Percentiles rank a stretch among this genome's conserved stretches.
Evolutionary conservation across 2,113 vertebrate species (phyloP).

Genomic region (Panthera uncia): DNA sequence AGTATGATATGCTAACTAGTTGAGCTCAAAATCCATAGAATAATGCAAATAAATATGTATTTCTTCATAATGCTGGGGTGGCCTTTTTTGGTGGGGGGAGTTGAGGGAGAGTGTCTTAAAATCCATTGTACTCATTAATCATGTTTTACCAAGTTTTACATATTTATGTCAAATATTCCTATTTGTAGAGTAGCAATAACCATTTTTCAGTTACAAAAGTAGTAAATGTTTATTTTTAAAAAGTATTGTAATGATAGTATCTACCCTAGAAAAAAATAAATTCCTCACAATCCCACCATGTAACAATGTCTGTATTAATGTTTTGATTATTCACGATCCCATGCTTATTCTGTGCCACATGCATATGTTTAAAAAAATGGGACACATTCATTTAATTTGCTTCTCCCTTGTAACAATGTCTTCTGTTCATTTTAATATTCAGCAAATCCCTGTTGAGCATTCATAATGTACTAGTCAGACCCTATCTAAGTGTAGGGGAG

Average conservation of each 20-base stretch:
- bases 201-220: slow-evolving; percentile 28
- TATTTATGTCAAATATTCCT: slow-evolving; percentile 27
- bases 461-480: not conserved
- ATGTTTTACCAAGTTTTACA: slow-evolving; percentile 12
- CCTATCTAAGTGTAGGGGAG: not conserved
- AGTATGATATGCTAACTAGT: not conserved
- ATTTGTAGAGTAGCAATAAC: not conserved
- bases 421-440: not conserved
- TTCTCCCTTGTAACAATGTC: not conserved
- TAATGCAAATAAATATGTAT: not conserved
- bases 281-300: not conserved
- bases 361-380: not conserved
- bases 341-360: not conserved
- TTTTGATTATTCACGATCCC: not conserved
- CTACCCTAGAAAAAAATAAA: slow-evolving; percentile 3
- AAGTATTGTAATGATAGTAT: not conserved
- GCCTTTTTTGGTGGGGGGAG: not conserved
- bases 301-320: not conserved
- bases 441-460: not conserved
- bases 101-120: not conserved
- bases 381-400: not conserved
- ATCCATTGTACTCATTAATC: not conserved
- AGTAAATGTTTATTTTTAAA: not conserved
- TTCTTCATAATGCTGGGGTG: not conserved
- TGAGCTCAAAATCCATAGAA: slow-evolving; percentile 1